Evolutionary conservation across 2,888 invertebrate species (phyloP).

Genomic region (Omphaloscelis lunosa): DNA sequence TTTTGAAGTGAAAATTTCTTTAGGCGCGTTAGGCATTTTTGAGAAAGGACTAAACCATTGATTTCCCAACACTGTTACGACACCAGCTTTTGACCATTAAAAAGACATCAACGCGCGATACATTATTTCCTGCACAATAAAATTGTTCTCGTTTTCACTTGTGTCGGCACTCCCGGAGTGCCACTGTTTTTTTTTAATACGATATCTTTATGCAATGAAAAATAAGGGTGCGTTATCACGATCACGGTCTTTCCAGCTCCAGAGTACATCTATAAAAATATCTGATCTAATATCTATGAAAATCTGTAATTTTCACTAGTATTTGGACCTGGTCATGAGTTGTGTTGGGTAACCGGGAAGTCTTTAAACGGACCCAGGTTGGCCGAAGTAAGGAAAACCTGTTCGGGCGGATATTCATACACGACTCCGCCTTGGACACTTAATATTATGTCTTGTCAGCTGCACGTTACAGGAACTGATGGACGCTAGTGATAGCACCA

Average conservation of each 20-base stretch:
- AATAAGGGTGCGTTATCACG: not conserved
- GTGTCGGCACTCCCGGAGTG: too few species aligned
- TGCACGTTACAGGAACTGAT: not conserved
- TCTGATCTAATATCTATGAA: too few species aligned
- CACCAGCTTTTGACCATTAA: too few species aligned
- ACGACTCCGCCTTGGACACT: not conserved
- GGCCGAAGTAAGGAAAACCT: not conserved
- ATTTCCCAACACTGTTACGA: too few species aligned
- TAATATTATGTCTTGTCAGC: not conserved
- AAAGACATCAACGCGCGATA: too few species aligned
- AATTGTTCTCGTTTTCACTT: too few species aligned
- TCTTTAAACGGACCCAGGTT: too few species aligned
- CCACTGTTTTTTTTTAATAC: not conserved
- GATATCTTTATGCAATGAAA: not conserved
- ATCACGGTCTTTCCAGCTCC: not conserved
- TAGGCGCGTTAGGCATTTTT: too few species aligned
- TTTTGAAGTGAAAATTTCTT: too few species aligned
- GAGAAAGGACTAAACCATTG: too few species aligned
- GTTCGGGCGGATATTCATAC: not conserved
- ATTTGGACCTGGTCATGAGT: not conserved
- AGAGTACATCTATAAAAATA: not conserved
- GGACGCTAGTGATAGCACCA: not conserved
- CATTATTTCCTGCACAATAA: too few species aligned
- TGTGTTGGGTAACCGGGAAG: too few species aligned
- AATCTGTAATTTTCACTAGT: not conserved